Conservation (phyloP, 2,113 vertebrate species). For the Xiphias gladius region DNA sequence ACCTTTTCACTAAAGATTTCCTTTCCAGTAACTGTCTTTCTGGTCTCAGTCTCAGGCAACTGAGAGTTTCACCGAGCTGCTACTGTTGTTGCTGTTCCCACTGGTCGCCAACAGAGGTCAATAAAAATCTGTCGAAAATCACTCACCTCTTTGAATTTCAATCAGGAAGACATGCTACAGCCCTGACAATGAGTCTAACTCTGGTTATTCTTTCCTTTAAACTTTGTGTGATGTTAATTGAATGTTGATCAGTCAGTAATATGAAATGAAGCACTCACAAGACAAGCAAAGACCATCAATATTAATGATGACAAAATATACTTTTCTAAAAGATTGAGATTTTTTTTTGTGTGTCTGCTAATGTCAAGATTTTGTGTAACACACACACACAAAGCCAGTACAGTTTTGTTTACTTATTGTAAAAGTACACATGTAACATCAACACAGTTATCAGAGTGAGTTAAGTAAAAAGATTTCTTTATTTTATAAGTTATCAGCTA, state of each 20-base stretch:
- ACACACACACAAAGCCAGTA: too few species aligned
- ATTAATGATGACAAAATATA: neutral
- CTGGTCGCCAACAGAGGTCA: slow-evolving; percentile 33
- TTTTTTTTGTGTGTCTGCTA: too few species aligned
- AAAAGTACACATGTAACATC: too few species aligned
- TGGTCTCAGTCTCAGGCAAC: neutral
- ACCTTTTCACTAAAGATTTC: neutral
- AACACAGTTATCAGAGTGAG: too few species aligned
- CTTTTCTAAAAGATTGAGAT: neutral
- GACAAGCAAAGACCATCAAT: neutral
- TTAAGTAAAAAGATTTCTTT: too few species aligned
- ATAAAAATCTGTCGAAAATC: neutral
- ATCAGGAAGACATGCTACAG: neutral
- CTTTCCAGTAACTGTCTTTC: neutral
- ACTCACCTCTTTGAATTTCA: slow-evolving; percentile 1
- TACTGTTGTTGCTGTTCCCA: slow-evolving; percentile 18
- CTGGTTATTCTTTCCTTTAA: neutral
- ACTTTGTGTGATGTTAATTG: neutral
- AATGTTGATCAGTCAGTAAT: neutral
- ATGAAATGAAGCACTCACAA: neutral
- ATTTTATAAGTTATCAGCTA: too few species aligned
- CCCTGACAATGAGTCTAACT: too few species aligned
- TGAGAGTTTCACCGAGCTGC: neutral
- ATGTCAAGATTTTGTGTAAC: too few species aligned
- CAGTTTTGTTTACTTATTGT: too few species aligned